Conservation (phyloP, 1,140 invertebrate genomes). For the Habropoda laboriosa region DNA sequence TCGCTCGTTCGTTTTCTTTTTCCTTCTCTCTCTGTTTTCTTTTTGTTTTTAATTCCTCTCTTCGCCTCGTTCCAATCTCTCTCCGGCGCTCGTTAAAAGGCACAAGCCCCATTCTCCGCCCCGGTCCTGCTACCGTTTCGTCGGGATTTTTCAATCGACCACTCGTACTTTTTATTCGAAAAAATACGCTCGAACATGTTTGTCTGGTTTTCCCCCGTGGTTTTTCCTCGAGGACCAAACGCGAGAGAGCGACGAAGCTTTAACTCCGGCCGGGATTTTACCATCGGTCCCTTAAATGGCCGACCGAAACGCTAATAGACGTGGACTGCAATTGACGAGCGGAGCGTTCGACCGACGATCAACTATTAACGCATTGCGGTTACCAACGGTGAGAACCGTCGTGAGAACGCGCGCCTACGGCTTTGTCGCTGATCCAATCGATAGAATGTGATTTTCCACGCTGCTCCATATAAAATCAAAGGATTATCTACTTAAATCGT, state of each 20-base stretch:
- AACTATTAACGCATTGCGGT: conserved; percentile 14
- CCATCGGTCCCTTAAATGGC: conserved; percentile 12
- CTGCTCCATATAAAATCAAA: not conserved
- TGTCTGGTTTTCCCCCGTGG: not conserved
- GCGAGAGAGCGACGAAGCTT: not conserved
- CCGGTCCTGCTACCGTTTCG: conserved; percentile 2
- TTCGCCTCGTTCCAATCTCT: not conserved
- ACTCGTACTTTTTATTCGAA: not conserved
- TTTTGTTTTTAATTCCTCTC: conserved; percentile 5
- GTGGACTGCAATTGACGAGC: conserved; percentile 20
- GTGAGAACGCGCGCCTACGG: not conserved
- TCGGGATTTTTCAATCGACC: not conserved
- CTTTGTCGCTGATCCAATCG: not conserved
- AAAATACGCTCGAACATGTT: not conserved
- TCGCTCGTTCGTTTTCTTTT: not conserved
- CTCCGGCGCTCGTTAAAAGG: not conserved
- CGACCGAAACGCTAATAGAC: conserved; percentile 21
- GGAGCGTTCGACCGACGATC: conserved; percentile 1
- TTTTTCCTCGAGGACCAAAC: not conserved
- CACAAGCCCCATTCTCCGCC: not conserved
- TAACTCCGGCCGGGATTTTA: conserved; percentile 12
- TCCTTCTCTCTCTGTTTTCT: not conserved
- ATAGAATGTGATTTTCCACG: not conserved
- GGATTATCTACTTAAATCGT: not conserved
- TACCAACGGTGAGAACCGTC: not conserved